A percentile compares a stretch with the other conserved stretches of the same genome.
Evolutionary conservation across 2,888 invertebrate genomes (phyloP).

Genomic region (Sylvicola cinctus): DNA sequence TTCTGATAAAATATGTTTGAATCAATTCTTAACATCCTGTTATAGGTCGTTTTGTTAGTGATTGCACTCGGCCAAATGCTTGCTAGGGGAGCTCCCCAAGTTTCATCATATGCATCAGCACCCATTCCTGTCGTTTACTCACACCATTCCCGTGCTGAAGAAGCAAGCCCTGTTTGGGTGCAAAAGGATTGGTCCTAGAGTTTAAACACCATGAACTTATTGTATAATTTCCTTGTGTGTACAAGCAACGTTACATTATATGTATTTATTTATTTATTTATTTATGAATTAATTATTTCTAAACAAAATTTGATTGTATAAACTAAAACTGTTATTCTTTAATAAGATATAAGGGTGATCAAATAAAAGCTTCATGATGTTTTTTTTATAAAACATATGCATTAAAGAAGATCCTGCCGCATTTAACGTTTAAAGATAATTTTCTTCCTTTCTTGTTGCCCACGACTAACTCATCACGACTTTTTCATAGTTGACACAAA

Average conservation of each 20-base stretch:
- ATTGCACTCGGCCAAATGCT: slow-evolving; percentile 34
- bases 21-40: background rate
- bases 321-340: background rate
- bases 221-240: background rate
- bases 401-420: too few relatives aligned
- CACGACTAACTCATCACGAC: too few relatives aligned
- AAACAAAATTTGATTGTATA: background rate
- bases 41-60: slow-evolving; percentile 29
- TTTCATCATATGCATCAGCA: slow-evolving; percentile 24
- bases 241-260: background rate
- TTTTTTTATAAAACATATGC: too few relatives aligned
- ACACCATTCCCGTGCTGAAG: slow-evolving; percentile 20
- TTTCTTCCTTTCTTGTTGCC: too few relatives aligned
- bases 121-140: slow-evolving; percentile 28
- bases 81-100: slow-evolving; percentile 20
- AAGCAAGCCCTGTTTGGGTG: slow-evolving; percentile 22
- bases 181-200: slow-evolving; percentile 22
- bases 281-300: background rate
- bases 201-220: background rate
- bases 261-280: background rate
- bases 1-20: background rate
- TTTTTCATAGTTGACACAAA: too few relatives aligned
- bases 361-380: too few relatives aligned
- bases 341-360: too few relatives aligned
- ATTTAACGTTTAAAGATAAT: too few relatives aligned